A percentile compares a stretch with the other conserved stretches of the same genome.
Evolutionary conservation across 2,113 vertebrate species (phyloP).

Genomic region (Theristicus caerulescens): DNA sequence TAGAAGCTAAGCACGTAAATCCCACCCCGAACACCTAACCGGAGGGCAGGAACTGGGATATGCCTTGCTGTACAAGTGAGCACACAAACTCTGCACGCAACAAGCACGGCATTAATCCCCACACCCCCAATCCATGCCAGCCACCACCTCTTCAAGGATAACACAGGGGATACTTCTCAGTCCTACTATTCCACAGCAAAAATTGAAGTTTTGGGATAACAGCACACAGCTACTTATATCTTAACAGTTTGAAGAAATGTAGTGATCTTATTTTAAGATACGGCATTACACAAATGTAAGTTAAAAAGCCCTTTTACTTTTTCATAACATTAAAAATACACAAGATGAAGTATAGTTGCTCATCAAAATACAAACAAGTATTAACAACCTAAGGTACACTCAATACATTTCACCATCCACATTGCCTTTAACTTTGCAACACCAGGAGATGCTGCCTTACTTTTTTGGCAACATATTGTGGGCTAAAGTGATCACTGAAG

Average conservation of each 20-base stretch:
- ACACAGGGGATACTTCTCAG: background rate
- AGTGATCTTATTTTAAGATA: background rate
- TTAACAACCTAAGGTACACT: background rate
- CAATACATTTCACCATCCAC: background rate
- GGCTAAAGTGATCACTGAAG: background rate
- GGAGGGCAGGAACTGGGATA: background rate
- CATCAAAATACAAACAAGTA: background rate
- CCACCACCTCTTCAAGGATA: background rate
- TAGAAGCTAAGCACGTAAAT: background rate
- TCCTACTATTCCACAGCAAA: background rate
- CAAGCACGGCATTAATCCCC: background rate
- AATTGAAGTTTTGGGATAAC: background rate
- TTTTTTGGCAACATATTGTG: background rate
- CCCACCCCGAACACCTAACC: background rate
- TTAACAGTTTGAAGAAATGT: background rate
- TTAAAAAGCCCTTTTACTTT: background rate
- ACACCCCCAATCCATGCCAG: background rate
- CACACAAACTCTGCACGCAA: background rate
- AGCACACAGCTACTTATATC: background rate
- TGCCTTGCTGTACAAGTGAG: background rate
- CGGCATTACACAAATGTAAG: accelerated
- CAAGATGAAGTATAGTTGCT: no score
- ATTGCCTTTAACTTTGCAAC: background rate
- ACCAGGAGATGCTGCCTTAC: background rate
- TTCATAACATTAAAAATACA: background rate